phyloP scores from a whole-genome alignment of 2,888 invertebrate genomes.

The Gibbula magus region DNA sequence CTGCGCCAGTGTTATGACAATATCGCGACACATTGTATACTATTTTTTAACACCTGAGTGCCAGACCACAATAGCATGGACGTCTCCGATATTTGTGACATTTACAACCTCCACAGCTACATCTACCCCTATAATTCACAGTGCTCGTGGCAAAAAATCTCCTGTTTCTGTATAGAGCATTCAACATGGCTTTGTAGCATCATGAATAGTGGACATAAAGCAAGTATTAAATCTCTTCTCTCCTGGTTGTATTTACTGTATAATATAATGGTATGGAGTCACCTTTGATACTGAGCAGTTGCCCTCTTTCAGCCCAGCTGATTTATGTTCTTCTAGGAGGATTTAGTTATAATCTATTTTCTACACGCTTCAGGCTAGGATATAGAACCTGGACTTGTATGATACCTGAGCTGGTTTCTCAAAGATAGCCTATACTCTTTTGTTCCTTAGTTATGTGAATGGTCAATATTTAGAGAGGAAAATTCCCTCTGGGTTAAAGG shows the following conservation, averaged over 20 bases:
- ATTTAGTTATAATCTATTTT: too few species aligned
- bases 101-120: background rate
- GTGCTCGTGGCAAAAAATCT: background rate
- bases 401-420: too few species aligned
- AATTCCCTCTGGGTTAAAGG: too few species aligned
- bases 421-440: too few species aligned
- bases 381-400: too few species aligned
- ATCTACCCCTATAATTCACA: conserved; percentile 1
- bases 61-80: background rate
- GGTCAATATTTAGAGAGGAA: too few species aligned
- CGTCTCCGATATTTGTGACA: background rate
- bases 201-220: background rate
- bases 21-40: background rate
- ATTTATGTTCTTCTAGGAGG: too few species aligned
- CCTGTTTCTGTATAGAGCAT: background rate
- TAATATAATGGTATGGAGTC: background rate
- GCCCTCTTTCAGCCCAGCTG: background rate
- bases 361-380: too few species aligned
- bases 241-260: background rate
- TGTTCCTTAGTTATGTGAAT: too few species aligned
- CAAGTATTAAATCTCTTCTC: background rate
- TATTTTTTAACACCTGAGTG: background rate
- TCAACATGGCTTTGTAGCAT: background rate
- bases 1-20: background rate
- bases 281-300: background rate